Evolutionary conservation across 2,797 vertebrate genomes (phyloP).

Genomic region (Morelia viridis): DNA sequence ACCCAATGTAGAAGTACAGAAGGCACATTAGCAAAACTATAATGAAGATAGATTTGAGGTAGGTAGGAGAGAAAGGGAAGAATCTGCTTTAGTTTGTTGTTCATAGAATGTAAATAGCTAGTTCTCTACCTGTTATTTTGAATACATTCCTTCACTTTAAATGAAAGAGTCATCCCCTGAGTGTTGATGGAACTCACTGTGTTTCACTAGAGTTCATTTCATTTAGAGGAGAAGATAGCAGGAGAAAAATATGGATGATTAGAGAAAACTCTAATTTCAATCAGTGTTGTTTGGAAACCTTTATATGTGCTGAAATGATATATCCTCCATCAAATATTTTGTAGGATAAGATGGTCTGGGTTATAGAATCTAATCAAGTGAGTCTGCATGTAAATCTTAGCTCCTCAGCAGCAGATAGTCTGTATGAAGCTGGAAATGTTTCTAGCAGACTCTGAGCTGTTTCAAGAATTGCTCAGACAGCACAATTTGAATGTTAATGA

Average conservation of each 20-base stretch:
- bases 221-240: neutral
- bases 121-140: conserved; percentile 3
- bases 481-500: conserved; percentile 48
- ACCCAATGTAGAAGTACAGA: conserved; percentile 13
- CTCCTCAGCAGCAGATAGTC: neutral
- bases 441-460: conserved; percentile 28
- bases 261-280: conserved; percentile 10
- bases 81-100: conserved; percentile 25
- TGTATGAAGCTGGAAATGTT: conserved; percentile 26
- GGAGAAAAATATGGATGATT: neutral
- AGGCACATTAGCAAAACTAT: conserved; percentile 28
- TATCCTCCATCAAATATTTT: neutral
- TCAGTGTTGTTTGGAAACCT: conserved; percentile 1
- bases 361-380: conserved; percentile 3
- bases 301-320: neutral
- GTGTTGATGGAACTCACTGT: neutral
- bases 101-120: conserved; percentile 27
- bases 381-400: neutral
- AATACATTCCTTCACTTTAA: conserved; percentile 20
- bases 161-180: neutral
- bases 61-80: conserved; percentile 15
- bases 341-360: neutral
- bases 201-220: conserved; percentile 20
- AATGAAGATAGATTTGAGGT: conserved; percentile 26
- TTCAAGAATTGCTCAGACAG: conserved; percentile 48